phyloP scores from a whole-genome alignment of 1,140 invertebrate species.

The Hycleus phaleratus region DNA sequence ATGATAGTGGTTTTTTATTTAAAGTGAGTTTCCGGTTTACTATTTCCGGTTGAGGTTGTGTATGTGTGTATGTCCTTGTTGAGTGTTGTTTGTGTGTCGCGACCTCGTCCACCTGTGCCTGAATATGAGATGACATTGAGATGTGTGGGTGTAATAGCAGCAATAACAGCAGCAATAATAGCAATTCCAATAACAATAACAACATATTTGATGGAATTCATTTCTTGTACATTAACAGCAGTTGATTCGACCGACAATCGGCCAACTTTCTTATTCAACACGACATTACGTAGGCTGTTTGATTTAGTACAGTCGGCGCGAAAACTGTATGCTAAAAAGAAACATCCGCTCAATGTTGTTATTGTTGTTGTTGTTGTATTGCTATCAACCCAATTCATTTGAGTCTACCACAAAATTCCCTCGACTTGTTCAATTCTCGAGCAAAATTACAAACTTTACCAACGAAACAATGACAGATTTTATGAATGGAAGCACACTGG shows the following conservation, averaged over 20 bases:
- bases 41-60: not conserved
- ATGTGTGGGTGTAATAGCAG: slow-evolving; percentile 28
- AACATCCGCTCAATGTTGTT: too few species aligned
- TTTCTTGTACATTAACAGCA: too few species aligned
- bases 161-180: slow-evolving; percentile 6
- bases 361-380: too few species aligned
- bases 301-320: slow-evolving; percentile 6
- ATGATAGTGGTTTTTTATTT: too few species aligned
- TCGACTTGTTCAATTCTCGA: too few species aligned
- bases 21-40: slow-evolving; percentile 17
- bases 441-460: too few species aligned
- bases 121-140: slow-evolving; percentile 32
- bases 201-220: too few species aligned
- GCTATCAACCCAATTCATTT: too few species aligned
- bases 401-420: too few species aligned
- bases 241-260: not conserved
- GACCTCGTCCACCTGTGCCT: slow-evolving; percentile 22
- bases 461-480: too few species aligned
- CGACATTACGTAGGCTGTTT: slow-evolving; percentile 7
- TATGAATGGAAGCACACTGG: too few species aligned
- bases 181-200: not conserved
- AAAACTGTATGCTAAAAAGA: not conserved
- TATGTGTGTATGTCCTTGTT: slow-evolving; percentile 1
- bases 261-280: slow-evolving; percentile 7
- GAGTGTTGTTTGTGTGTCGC: slow-evolving; percentile 11